A percentile compares a stretch with the other conserved stretches of the same genome.
phyloP scores from a whole-genome alignment of 2,113 vertebrate genomes.

The Aythya baeri region DNA sequence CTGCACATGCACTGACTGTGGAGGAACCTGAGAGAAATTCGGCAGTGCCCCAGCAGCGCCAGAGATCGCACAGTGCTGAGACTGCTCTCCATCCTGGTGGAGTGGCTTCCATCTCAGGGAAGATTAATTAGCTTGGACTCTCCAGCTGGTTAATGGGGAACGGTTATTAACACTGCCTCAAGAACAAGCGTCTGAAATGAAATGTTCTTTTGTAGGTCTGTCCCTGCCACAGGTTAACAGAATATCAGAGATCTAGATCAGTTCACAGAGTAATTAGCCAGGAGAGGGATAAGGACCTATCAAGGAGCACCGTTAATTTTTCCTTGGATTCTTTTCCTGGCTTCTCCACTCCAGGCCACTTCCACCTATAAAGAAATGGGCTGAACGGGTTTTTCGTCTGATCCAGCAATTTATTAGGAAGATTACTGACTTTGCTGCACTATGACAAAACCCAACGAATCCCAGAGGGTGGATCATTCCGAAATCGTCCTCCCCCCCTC shows the following conservation, averaged over 20 bases:
- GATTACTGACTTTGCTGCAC: not conserved
- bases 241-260: not conserved
- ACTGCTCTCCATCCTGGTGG: not conserved
- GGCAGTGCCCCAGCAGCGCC: not conserved
- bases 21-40: not conserved
- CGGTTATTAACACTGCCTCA: not conserved
- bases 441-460: not conserved
- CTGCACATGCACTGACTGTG: not conserved
- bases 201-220: not conserved
- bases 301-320: not conserved
- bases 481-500: not conserved
- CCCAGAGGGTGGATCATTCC: not conserved
- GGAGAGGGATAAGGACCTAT: not conserved
- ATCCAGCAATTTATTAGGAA: not conserved
- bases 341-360: not conserved
- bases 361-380: rapidly evolving
- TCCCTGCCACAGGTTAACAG: not conserved
- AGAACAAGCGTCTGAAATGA: not conserved
- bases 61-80: not conserved
- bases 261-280: not conserved
- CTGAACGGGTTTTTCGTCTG: not conserved
- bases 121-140: conserved; percentile 15
- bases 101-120: not conserved
- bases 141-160: not conserved
- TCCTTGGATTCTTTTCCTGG: not conserved